These are phyloP conservation scores for Hirundo rustica DNA, from an alignment of 2,797 vertebrate species.

Conservation along the genomic window DNA sequence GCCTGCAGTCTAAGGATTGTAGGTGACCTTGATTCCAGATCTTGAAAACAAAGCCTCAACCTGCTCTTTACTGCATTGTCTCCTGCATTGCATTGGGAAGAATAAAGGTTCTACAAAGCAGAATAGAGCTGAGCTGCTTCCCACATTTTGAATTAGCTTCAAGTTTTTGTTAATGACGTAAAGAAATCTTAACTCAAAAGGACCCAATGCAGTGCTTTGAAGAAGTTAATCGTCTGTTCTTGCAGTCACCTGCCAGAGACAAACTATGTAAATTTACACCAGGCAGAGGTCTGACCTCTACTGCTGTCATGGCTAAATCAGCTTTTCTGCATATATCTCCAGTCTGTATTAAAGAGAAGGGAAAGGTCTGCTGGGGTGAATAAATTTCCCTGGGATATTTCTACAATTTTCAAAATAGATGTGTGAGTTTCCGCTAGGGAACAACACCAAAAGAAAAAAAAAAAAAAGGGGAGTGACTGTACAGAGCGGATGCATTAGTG, in stretches of 20 bases:
- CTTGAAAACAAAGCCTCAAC: not conserved
- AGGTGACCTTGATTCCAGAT: not conserved
- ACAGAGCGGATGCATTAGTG: not conserved
- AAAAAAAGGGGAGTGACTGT: not conserved
- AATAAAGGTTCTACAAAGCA: not conserved
- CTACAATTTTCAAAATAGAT: not conserved
- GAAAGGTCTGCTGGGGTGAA: not conserved
- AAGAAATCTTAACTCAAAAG: not conserved
- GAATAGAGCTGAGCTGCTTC: not conserved
- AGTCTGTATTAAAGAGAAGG: not conserved
- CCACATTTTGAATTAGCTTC: not conserved
- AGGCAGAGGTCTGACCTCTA: not conserved
- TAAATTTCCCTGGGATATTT: not conserved
- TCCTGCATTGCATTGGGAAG: not conserved
- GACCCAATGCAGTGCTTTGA: not conserved
- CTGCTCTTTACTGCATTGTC: not conserved
- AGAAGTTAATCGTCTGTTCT: not conserved
- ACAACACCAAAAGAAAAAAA: not conserved
- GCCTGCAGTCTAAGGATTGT: not conserved
- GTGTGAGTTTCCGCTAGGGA: not conserved
- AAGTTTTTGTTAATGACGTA: not conserved
- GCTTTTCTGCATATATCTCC: not conserved
- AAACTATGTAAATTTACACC: not conserved
- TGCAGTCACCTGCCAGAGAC: not conserved
- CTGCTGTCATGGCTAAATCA: not conserved